Percentiles rank a stretch among this genome's conserved stretches.
Evolutionary conservation across 2,888 invertebrate genomes (phyloP).

Genomic region (Kuschelorhynchus macadamiae): DNA sequence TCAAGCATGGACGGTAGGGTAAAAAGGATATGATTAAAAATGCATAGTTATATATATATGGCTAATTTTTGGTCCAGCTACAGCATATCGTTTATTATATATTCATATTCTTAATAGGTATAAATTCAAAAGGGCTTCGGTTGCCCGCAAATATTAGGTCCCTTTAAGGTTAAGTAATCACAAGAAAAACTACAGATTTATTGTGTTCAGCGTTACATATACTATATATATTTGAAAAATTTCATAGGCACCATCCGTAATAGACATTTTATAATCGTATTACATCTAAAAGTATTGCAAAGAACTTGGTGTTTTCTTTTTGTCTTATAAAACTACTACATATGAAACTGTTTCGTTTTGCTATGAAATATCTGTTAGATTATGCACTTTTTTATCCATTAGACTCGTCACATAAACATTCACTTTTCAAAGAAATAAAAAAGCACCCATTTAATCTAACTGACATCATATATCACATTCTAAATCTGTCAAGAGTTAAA

Average conservation of each 20-base stretch:
- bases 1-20: slow-evolving; percentile 45
- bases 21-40: slow-evolving; percentile 32
- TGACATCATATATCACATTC: slow-evolving; percentile 1
- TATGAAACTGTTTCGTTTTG: too few relatives aligned
- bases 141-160: slow-evolving; percentile 39
- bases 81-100: slow-evolving; percentile 29
- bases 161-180: slow-evolving; percentile 33
- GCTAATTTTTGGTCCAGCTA: slow-evolving; percentile 44
- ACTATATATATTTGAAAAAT: not conserved
- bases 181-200: slow-evolving; percentile 22
- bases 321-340: not conserved
- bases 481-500: not conserved
- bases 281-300: too few relatives aligned
- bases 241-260: slow-evolving; percentile 7
- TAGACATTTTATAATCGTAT: too few relatives aligned
- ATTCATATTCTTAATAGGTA: slow-evolving; percentile 19
- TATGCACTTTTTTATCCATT: too few relatives aligned
- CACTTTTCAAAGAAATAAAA: too few relatives aligned
- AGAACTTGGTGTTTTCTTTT: too few relatives aligned
- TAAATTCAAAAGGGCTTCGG: slow-evolving; percentile 20
- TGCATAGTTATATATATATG: slow-evolving; percentile 16
- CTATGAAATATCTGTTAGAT: too few relatives aligned
- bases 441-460: too few relatives aligned
- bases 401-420: too few relatives aligned
- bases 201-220: not conserved